Conservation (phyloP, 1,140 invertebrate genomes). For the Maniola jurtina region DNA sequence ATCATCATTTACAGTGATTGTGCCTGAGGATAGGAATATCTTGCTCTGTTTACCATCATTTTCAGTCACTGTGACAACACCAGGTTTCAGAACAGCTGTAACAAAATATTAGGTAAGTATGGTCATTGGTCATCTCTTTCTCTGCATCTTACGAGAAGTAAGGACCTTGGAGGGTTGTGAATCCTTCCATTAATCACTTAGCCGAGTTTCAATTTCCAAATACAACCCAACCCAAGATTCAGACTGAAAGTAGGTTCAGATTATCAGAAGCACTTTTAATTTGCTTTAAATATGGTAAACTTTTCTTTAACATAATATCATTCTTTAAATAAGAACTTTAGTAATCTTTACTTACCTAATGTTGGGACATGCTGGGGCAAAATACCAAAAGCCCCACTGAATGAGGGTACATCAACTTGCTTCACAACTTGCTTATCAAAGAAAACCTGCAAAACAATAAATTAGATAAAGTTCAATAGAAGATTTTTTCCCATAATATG, state of each 20-base stretch:
- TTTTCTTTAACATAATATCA: too few relatives aligned
- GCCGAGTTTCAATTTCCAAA: neutral
- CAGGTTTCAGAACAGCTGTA: constrained; percentile 95
- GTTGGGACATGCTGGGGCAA: constrained; percentile 98
- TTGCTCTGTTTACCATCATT: constrained; percentile 91
- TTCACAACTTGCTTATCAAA: constrained; percentile 93
- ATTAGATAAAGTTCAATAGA: neutral
- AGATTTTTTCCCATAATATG: too few relatives aligned
- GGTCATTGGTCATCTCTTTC: neutral
- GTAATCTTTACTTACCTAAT: constrained; percentile 81
- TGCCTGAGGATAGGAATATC: constrained; percentile 98
- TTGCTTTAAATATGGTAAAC: too few relatives aligned
- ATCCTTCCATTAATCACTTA: too few relatives aligned
- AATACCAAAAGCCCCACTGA: constrained; percentile 98
- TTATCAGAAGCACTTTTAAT: too few relatives aligned
- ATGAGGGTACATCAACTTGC: constrained; percentile 99
- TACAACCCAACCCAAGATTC: neutral
- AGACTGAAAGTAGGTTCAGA: too few relatives aligned
- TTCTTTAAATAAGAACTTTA: too few relatives aligned
- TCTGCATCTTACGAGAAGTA: too few relatives aligned
- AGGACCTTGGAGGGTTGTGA: too few relatives aligned
- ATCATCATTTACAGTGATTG: constrained; percentile 98
- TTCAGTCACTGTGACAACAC: constrained; percentile 96
- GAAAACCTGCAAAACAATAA: constrained; percentile 86
- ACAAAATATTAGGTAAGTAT: constrained; percentile 20